phyloP scores from a whole-genome alignment of 2,888 invertebrate species.

The Auanema sp. region DNA sequence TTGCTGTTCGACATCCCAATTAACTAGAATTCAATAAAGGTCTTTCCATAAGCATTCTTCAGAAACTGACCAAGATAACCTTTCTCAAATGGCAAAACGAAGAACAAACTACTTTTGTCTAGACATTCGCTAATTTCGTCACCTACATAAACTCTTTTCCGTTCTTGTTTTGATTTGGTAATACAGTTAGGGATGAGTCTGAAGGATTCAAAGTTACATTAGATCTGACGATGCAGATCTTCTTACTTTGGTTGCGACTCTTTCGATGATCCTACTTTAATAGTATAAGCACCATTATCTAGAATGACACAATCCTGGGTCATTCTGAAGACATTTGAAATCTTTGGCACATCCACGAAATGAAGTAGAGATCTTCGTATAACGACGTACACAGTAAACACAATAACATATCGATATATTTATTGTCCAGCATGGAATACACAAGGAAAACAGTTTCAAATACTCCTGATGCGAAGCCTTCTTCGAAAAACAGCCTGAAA shows the following conservation, averaged over 20 bases:
- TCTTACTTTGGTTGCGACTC: slow-evolving; percentile 24
- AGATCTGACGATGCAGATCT: background rate
- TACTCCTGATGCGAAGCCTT: too few species aligned
- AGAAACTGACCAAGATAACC: slow-evolving; percentile 65
- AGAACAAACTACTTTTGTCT: slow-evolving; percentile 91
- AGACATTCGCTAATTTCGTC: slow-evolving; percentile 93
- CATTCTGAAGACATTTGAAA: too few species aligned
- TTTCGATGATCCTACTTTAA: slow-evolving; percentile 45
- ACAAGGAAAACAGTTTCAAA: too few species aligned
- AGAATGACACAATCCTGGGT: slow-evolving; percentile 37
- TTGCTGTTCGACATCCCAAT: slow-evolving; percentile 89
- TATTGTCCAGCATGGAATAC: too few species aligned
- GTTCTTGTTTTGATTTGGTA: slow-evolving; percentile 95
- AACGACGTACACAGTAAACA: too few species aligned
- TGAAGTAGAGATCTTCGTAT: too few species aligned
- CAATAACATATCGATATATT: too few species aligned
- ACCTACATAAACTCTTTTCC: slow-evolving; percentile 87
- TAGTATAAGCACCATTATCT: slow-evolving; percentile 57
- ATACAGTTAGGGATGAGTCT: slow-evolving; percentile 85
- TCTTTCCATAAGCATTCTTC: background rate
- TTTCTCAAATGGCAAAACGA: slow-evolving; percentile 88
- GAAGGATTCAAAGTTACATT: slow-evolving; percentile 15
- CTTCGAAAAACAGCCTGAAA: too few species aligned
- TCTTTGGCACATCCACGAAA: too few species aligned
- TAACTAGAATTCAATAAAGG: slow-evolving; percentile 69